Conservation (phyloP, 2,113 vertebrate genomes). For the Dissostichus mawsoni region DNA sequence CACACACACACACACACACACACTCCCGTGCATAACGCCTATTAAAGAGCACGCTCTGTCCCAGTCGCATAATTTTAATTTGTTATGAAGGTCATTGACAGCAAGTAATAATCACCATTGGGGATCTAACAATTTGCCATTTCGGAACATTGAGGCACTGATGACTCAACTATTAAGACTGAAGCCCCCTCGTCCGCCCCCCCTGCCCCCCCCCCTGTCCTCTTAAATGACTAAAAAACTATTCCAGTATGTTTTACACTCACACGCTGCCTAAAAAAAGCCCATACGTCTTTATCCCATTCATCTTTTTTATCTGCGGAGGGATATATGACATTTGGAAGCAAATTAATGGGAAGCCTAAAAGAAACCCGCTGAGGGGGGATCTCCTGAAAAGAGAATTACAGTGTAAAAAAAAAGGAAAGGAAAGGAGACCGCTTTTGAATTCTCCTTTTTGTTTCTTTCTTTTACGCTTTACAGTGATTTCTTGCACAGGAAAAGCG, state of each 20-base stretch:
- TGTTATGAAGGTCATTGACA: conserved; percentile 89
- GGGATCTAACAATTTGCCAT: conserved; percentile 87
- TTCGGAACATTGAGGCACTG: conserved; percentile 85
- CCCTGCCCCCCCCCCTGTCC: conserved; percentile 58
- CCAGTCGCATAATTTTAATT: conserved; percentile 89
- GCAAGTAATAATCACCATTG: conserved; percentile 86
- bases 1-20: conserved; percentile 59
- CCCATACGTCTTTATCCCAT: conserved; percentile 52
- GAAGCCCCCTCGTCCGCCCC: conserved; percentile 31
- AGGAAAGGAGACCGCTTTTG: conserved; percentile 33
- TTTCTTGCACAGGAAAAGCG: conserved; percentile 29
- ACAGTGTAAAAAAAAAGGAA: conserved; percentile 40
- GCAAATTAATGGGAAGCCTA: conserved; percentile 60
- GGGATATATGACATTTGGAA: conserved; percentile 70
- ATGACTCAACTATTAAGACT: conserved; percentile 83
- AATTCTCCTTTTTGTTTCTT: conserved; percentile 30
- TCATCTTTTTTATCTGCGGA: conserved; percentile 47
- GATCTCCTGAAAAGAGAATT: conserved; percentile 69
- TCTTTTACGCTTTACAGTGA: conserved; percentile 36
- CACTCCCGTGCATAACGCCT: conserved; percentile 80
- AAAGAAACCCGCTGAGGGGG: conserved; percentile 50
- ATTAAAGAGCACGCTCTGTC: conserved; percentile 84
- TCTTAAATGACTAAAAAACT: conserved; percentile 82
- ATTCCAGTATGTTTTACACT: conserved; percentile 64
- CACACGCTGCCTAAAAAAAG: conserved; percentile 53